phyloP scores from a whole-genome alignment of 2,113 vertebrate genomes.

The Lycaon pictus region DNA sequence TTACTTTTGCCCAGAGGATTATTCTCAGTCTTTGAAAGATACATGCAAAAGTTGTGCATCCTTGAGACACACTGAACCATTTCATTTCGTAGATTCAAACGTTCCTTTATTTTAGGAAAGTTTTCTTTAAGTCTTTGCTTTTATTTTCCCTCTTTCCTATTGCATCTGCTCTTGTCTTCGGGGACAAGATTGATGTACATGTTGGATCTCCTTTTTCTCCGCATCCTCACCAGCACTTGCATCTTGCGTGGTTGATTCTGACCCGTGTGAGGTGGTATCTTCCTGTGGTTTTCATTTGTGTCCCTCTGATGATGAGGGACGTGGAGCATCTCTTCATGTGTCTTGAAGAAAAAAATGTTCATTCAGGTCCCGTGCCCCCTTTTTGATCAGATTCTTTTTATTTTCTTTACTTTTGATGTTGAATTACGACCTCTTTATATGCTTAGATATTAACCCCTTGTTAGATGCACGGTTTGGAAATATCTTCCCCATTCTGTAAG shows the following conservation, averaged over 20 bases:
- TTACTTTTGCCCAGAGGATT: neutral
- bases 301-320: neutral
- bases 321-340: neutral
- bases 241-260: neutral
- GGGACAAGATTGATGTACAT: neutral
- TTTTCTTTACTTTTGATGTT: neutral
- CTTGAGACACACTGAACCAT: neutral
- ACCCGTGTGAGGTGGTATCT: neutral
- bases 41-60: neutral
- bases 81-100: neutral
- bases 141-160: neutral
- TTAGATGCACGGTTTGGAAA: neutral
- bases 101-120: neutral
- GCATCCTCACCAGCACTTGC: neutral
- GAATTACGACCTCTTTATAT: neutral
- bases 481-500: neutral
- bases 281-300: neutral
- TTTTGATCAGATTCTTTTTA: neutral
- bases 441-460: neutral
- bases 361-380: neutral
- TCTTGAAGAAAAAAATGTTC: neutral
- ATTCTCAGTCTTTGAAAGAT: neutral
- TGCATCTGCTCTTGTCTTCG: neutral
- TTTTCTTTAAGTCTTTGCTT: neutral
- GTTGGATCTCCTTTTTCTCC: neutral